These are phyloP conservation scores for Silurus glanis DNA, from an alignment of 2,113 vertebrate species.

Conservation along the genomic window DNA sequence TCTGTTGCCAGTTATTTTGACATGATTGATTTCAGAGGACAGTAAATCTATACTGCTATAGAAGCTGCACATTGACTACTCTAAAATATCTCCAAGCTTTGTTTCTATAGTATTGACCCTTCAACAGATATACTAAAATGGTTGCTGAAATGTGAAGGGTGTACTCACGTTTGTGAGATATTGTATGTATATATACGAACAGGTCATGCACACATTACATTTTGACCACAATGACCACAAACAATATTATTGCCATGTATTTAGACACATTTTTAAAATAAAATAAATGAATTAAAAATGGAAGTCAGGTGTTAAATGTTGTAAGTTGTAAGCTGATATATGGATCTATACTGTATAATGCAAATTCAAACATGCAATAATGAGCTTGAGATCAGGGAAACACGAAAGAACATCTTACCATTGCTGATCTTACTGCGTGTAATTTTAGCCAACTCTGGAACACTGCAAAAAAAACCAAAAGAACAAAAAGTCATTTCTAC, in stretches of 20 bases:
- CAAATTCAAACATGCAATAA: background rate
- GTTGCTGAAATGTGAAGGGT: too few species aligned
- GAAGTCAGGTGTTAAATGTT: background rate
- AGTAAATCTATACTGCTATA: too few species aligned
- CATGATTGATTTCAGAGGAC: too few species aligned
- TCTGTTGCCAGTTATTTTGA: too few species aligned
- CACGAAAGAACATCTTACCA: constrained; percentile 1
- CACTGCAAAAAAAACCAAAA: background rate
- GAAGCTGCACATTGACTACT: too few species aligned
- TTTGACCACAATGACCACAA: background rate
- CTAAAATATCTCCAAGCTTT: too few species aligned
- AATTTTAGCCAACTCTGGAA: background rate
- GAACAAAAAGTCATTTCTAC: background rate
- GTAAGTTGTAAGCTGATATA: background rate
- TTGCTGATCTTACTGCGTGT: constrained; percentile 7
- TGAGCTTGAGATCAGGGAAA: background rate
- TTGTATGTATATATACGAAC: too few species aligned
- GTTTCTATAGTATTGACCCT: too few species aligned
- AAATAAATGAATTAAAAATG: background rate
- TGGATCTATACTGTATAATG: background rate
- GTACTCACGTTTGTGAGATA: too few species aligned
- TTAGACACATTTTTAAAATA: background rate
- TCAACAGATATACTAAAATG: too few species aligned
- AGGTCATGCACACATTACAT: too few species aligned
- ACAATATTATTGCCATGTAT: background rate